These are phyloP conservation scores for Ctenicera cuprea DNA, from an alignment of 2,888 invertebrate genomes.

Conservation along the genomic window DNA sequence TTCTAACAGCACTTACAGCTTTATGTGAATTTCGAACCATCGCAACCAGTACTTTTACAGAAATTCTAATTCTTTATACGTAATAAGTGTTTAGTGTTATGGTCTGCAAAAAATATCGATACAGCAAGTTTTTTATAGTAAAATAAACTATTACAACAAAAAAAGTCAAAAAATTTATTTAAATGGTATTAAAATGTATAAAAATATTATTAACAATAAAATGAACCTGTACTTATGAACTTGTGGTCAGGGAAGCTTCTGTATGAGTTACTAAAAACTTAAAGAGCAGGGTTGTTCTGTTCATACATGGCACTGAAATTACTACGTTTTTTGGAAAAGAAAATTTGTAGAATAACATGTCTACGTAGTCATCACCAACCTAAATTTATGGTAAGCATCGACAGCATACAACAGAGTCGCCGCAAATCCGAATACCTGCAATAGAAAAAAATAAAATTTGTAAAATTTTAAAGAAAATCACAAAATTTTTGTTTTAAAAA, in stretches of 20 bases:
- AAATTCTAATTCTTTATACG: too few relatives aligned
- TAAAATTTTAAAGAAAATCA: too few relatives aligned
- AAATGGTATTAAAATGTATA: constrained; percentile 65
- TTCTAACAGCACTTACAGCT: too few relatives aligned
- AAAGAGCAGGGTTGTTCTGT: not conserved
- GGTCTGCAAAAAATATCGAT: too few relatives aligned
- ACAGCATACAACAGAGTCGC: constrained; percentile 39
- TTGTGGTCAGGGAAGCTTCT: not conserved
- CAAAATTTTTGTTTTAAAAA: too few relatives aligned
- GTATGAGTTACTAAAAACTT: not conserved
- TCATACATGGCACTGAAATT: not conserved
- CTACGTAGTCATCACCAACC: not conserved
- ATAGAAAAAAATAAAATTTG: constrained; percentile 31
- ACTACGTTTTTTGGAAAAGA: not conserved
- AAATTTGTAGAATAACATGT: not conserved
- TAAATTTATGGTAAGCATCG: constrained; percentile 44
- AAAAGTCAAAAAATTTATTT: constrained; percentile 53
- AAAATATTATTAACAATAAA: constrained; percentile 9
- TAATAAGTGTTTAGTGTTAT: too few relatives aligned
- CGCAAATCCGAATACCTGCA: constrained; percentile 50
- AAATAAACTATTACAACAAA: too few relatives aligned
- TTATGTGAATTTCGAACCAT: too few relatives aligned
- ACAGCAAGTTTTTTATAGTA: too few relatives aligned
- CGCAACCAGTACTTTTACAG: too few relatives aligned
- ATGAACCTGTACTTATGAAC: not conserved